Percentiles rank a stretch among this genome's conserved stretches.
phyloP scores from a whole-genome alignment of 1,140 invertebrate species.

The Cydia pomonella region DNA sequence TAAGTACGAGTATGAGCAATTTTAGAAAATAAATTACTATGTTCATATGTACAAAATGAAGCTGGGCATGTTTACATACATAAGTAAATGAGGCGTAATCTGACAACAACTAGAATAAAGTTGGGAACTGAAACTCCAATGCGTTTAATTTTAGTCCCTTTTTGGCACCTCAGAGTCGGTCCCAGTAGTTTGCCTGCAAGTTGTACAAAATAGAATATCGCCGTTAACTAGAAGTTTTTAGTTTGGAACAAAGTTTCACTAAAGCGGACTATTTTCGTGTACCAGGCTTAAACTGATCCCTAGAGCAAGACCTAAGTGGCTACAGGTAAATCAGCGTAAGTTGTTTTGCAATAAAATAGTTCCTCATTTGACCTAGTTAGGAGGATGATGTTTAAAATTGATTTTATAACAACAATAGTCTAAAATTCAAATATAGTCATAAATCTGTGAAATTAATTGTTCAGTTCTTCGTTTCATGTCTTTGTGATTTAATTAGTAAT shows the following conservation, averaged over 20 bases:
- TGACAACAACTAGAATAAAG: not conserved
- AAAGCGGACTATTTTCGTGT: slow-evolving; percentile 39
- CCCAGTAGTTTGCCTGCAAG: slow-evolving; percentile 28
- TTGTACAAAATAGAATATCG: slow-evolving; percentile 42
- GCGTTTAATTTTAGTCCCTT: slow-evolving; percentile 46
- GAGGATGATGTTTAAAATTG: not conserved
- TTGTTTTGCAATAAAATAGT: not conserved
- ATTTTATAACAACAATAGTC: not conserved
- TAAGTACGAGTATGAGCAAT: too few species aligned
- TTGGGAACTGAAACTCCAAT: slow-evolving; percentile 39
- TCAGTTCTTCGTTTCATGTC: not conserved
- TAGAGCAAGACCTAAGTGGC: not conserved
- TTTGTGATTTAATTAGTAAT: slow-evolving; percentile 23
- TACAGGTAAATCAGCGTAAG: slow-evolving; percentile 37
- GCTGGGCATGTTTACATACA: not conserved
- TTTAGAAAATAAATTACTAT: not conserved
- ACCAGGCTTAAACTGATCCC: slow-evolving; percentile 4
- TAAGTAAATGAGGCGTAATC: not conserved
- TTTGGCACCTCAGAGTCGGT: slow-evolving; percentile 42
- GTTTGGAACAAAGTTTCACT: slow-evolving; percentile 49
- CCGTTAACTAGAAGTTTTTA: slow-evolving; percentile 44
- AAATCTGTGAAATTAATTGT: not conserved
- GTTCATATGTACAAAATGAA: not conserved
- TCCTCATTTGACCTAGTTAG: not conserved
- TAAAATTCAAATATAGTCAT: not conserved